phyloP scores from a whole-genome alignment of 2,888 invertebrate genomes.

The Callyntrura sp. region DNA sequence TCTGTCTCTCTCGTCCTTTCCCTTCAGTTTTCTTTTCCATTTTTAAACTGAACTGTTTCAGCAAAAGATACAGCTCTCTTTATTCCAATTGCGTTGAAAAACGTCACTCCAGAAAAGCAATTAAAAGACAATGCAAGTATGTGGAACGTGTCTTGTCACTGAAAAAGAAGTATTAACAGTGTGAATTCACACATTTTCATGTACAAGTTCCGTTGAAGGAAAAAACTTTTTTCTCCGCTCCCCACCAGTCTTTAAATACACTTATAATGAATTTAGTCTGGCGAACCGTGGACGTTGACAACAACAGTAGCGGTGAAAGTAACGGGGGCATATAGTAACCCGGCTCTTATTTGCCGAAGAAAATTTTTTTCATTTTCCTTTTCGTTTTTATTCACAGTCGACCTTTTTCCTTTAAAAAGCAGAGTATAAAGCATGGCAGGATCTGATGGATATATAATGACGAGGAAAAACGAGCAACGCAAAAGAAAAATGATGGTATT shows the following conservation, averaged over 20 bases:
- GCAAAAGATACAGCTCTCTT: background rate
- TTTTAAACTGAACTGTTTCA: background rate
- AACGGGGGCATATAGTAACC: background rate
- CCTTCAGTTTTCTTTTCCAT: background rate
- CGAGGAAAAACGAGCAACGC: background rate
- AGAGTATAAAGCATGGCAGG: background rate
- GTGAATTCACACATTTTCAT: background rate
- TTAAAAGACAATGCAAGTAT: conserved; percentile 22
- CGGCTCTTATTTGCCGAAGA: background rate
- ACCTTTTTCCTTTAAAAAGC: background rate
- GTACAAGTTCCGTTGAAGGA: background rate
- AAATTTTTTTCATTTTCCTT: background rate
- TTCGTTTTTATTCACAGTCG: conserved; percentile 5
- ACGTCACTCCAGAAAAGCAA: conserved; percentile 22
- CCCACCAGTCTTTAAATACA: background rate
- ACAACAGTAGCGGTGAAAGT: background rate
- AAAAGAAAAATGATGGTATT: conserved; percentile 6
- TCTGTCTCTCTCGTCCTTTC: background rate
- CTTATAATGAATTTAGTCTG: background rate
- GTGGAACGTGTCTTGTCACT: background rate
- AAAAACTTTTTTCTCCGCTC: background rate
- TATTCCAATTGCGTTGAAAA: conserved; percentile 5
- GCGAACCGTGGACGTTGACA: background rate
- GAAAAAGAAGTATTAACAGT: background rate
- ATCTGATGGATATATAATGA: background rate